Evolutionary conservation across 2,113 vertebrate species (phyloP).

Genomic region (Erythrolamprus reginae): DNA sequence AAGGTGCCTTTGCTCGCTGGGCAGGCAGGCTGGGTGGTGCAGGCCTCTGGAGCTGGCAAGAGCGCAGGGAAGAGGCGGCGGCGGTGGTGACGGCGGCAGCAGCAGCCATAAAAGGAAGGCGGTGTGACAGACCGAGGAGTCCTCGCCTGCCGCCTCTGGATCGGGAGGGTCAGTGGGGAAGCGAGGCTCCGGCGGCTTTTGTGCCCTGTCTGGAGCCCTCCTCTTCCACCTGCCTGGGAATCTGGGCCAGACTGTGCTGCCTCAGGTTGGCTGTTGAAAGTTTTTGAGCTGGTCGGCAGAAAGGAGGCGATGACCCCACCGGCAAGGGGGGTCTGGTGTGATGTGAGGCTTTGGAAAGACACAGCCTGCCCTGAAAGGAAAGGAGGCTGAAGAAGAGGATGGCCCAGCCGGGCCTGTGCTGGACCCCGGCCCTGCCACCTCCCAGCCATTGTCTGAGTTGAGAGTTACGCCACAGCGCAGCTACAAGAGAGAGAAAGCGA

Average conservation of each 20-base stretch:
- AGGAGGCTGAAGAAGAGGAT: not conserved
- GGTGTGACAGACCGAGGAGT: not conserved
- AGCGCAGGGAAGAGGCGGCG: not conserved
- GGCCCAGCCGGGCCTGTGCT: not conserved
- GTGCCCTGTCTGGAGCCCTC: not conserved
- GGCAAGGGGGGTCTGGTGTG: not conserved
- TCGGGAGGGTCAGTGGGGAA: not conserved
- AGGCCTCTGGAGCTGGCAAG: not conserved
- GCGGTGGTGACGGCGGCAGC: too few species aligned
- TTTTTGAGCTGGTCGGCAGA: not conserved
- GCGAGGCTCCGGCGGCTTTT: not conserved
- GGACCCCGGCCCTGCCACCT: not conserved
- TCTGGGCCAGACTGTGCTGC: rapidly evolving
- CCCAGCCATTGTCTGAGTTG: not conserved
- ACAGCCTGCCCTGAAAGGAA: too few species aligned
- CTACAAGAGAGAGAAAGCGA: not conserved
- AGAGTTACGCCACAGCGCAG: not conserved
- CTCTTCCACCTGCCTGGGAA: not conserved
- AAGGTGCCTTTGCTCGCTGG: not conserved
- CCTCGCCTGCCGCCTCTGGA: not conserved
- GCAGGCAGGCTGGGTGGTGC: too few species aligned
- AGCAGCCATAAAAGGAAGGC: slow-evolving; percentile 2
- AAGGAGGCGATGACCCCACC: rapidly evolving
- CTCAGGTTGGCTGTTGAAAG: not conserved
- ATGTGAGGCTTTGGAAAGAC: not conserved